Evolutionary conservation across 2,888 invertebrate species (phyloP).

Genomic region (Orthonevra nobilis): DNA sequence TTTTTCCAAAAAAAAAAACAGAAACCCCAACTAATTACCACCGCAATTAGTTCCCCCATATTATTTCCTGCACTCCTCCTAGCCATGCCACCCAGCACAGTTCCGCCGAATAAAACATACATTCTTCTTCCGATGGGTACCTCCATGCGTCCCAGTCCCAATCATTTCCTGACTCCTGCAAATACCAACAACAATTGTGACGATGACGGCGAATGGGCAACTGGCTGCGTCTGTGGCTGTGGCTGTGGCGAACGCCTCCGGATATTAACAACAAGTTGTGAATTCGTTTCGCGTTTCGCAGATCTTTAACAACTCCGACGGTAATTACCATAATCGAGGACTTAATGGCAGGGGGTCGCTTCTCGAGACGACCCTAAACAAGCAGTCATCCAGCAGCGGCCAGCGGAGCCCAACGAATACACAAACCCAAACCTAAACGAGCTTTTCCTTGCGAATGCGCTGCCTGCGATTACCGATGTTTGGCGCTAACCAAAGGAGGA

Average conservation of each 20-base stretch:
- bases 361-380: conserved; percentile 68
- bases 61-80: conserved; percentile 60
- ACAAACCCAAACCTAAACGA: conserved; percentile 20
- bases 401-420: background rate
- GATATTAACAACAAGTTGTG: conserved; percentile 71
- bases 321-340: conserved; percentile 71
- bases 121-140: conserved; percentile 20
- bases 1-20: no score
- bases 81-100: conserved; percentile 61
- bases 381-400: conserved; percentile 35
- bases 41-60: conserved; percentile 64
- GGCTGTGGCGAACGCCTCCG: conserved; percentile 64
- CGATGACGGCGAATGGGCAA: no score
- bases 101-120: conserved; percentile 2
- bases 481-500: conserved; percentile 61
- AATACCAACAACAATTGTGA: conserved; percentile 3
- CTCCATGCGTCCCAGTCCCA: conserved; percentile 49
- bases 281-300: conserved; percentile 70
- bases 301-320: conserved; percentile 67
- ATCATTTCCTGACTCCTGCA: conserved; percentile 53
- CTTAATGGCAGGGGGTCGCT: conserved; percentile 71
- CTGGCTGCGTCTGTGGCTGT: background rate
- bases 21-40: conserved; percentile 58
- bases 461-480: no score
- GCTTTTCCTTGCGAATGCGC: conserved; percentile 49